phyloP scores from a whole-genome alignment of 2,113 vertebrate genomes.

The Prolemur simus region DNA sequence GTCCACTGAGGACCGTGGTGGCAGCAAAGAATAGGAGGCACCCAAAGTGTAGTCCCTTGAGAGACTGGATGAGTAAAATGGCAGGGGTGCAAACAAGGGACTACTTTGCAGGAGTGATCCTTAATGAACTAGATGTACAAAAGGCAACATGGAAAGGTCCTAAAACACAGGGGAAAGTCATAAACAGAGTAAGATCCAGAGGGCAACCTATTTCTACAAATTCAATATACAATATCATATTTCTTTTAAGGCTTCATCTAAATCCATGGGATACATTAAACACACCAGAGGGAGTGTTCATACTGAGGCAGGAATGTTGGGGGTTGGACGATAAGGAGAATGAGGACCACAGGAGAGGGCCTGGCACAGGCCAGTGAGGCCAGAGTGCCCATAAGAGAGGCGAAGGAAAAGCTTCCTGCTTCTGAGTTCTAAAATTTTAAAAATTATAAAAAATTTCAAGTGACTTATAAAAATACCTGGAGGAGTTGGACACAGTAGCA shows the following conservation, averaged over 20 bases:
- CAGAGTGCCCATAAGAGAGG: rapidly evolving
- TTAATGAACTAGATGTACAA: neutral
- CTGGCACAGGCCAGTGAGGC: rapidly evolving
- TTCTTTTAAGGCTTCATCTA: neutral
- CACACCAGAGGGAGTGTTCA: rapidly evolving
- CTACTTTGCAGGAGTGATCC: neutral
- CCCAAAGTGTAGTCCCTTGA: neutral
- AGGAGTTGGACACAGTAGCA: too few species aligned
- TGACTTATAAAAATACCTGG: neutral
- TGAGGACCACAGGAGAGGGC: rapidly evolving
- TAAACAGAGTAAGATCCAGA: neutral
- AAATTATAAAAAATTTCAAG: neutral
- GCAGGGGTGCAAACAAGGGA: neutral
- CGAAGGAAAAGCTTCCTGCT: too few species aligned
- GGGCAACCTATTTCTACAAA: neutral
- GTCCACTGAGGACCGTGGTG: neutral
- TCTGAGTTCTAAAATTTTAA: neutral
- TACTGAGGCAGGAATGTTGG: neutral
- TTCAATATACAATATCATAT: neutral
- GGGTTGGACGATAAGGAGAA: neutral
- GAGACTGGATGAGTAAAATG: rapidly evolving
- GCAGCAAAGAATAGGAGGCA: neutral
- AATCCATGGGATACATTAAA: too few species aligned
- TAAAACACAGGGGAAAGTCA: too few species aligned
- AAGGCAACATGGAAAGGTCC: neutral